Conservation (phyloP, 2,797 vertebrate genomes). For the Glossophaga mutica region DNA sequence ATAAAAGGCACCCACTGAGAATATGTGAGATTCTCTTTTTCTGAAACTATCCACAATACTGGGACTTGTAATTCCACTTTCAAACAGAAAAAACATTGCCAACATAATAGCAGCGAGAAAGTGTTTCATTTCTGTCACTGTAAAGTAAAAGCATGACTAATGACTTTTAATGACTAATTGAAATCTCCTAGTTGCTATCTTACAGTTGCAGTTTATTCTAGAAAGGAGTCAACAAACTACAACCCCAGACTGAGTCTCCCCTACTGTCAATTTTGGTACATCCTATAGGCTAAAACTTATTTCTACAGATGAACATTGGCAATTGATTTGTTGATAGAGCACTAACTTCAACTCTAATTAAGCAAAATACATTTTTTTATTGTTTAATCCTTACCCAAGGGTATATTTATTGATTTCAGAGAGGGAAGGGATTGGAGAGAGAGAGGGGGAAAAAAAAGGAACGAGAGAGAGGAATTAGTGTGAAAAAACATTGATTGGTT, state of each 20-base stretch:
- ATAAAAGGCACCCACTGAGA: constrained; percentile 5
- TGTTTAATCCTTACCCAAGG: not conserved
- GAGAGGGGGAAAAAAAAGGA: not conserved
- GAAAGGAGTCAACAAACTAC: not conserved
- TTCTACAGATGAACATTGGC: not conserved
- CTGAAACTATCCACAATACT: not conserved
- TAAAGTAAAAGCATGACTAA: constrained; percentile 8
- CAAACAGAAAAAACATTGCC: not conserved
- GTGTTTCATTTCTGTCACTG: not conserved
- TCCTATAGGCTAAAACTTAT: not conserved
- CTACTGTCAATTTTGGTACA: not conserved
- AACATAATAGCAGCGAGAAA: not conserved
- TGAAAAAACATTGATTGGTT: not conserved
- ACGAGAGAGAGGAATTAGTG: not conserved
- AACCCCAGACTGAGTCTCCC: not conserved
- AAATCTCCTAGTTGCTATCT: constrained; percentile 12
- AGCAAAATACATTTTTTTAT: not conserved
- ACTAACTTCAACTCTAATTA: constrained; percentile 25
- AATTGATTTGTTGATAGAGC: not conserved
- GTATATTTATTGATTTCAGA: not conserved
- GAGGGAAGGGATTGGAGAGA: not conserved
- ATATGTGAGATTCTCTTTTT: not conserved
- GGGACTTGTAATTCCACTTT: not conserved
- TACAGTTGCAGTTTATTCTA: not conserved
- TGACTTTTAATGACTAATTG: not conserved